Base-by-base conservation (phyloP, 2,888 invertebrate species). In the Drosophila mimetica region DNA sequence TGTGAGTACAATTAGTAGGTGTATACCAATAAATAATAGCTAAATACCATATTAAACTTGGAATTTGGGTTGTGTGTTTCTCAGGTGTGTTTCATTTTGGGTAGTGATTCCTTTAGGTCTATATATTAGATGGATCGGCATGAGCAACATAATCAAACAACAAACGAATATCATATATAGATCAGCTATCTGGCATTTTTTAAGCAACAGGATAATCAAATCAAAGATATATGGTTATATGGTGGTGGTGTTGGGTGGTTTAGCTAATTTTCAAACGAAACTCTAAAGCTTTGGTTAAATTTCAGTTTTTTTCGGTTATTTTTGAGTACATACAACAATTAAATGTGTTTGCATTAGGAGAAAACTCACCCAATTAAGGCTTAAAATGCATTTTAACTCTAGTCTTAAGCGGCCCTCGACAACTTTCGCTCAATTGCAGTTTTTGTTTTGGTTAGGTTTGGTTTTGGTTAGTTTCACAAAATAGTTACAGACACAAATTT, bases 281-380 rank as follows among this genome's bases (percentile, higher is more conserved):
- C 67, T 66, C 53, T 66, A 66, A 66, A 65, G 67, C 67, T 30
- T 65, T 52, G 36, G 42, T 52, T 25, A 32, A 53, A 53, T 66
- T 66, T 63, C 61, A 20, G 25, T 41, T 47, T 48, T 39, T 47
- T 47, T 44, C 30, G 44, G 52, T 52, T 53, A 67, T 54, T 34
- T 64, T 30, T 14, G 28, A 41, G 36, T 69, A 55, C 69, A 67
- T 58, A 61, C 55, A 64, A 61, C 44, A 61, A 60, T 60, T 57
- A 39, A 63, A 63, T 60, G 47, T 28, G 34, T 72, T 59, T 58
- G 60, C 66, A 47, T 47, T 74, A 20, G 57, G 53, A 74, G 66
- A 58, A 69, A 88, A 88, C 88, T 88, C 88, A 88, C 88, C 88
- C 87, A 88, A 87, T 89, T 77, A 75, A 82, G 88, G 77, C 77